A percentile compares a stretch with the other conserved stretches of the same genome.
Evolutionary conservation across 2,797 vertebrate genomes (phyloP).

Genomic region (Hoplostethus mediterraneus): DNA sequence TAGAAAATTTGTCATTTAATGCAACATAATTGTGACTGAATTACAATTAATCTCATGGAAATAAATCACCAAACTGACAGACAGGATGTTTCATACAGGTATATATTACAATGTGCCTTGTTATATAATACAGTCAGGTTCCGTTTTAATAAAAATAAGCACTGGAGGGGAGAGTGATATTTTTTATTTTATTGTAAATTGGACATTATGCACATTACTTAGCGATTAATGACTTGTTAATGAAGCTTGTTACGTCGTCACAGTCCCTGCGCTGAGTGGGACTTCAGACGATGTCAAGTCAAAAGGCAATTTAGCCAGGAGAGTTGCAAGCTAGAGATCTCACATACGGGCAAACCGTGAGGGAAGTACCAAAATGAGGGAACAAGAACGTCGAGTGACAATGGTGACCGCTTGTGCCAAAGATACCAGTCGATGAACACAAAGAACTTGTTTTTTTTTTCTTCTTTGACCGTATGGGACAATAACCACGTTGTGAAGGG

Average conservation of each 20-base stretch:
- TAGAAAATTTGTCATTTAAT: slow-evolving; percentile 96
- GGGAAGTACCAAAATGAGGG: slow-evolving; percentile 68
- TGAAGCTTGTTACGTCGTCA: slow-evolving; percentile 72
- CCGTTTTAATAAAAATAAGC: slow-evolving; percentile 88
- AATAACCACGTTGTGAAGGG: slow-evolving; percentile 51
- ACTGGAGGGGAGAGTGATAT: slow-evolving; percentile 87
- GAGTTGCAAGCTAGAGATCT: slow-evolving; percentile 50
- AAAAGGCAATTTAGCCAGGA: slow-evolving; percentile 66
- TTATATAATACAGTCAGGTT: slow-evolving; percentile 93
- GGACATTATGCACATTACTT: slow-evolving; percentile 88
- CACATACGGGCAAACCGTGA: slow-evolving; percentile 44
- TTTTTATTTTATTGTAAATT: slow-evolving; percentile 88
- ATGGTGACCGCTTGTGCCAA: slow-evolving; percentile 65
- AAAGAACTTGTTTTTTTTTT: slow-evolving; percentile 16
- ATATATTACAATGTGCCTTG: slow-evolving; percentile 96
- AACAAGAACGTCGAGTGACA: slow-evolving; percentile 64
- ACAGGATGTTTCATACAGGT: slow-evolving; percentile 93
- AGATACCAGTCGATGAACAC: slow-evolving; percentile 64
- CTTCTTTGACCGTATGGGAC: slow-evolving; percentile 34
- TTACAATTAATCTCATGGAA: slow-evolving; percentile 93
- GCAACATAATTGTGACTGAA: slow-evolving; percentile 92
- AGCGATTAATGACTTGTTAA: slow-evolving; percentile 81
- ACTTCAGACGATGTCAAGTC: slow-evolving; percentile 55
- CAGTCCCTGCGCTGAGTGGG: slow-evolving; percentile 49
- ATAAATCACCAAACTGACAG: slow-evolving; percentile 90